These are phyloP conservation scores for Lophochroa leadbeateri DNA, from an alignment of 2,113 vertebrate genomes.

Conservation along the genomic window DNA sequence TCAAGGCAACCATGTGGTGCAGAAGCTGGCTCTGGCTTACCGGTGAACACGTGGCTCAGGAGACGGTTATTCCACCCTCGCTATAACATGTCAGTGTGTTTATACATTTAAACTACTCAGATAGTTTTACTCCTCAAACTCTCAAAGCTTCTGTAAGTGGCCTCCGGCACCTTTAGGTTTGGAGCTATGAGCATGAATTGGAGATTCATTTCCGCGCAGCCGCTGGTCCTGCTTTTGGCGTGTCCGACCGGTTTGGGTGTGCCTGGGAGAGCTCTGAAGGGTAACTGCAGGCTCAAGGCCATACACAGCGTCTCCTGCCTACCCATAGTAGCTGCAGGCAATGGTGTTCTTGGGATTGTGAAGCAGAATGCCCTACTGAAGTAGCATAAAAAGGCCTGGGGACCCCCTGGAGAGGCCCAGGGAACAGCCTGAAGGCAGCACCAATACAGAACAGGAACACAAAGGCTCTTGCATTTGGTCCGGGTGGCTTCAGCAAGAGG, in stretches of 20 bases:
- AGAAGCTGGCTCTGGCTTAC: neutral
- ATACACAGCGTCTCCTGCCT: neutral
- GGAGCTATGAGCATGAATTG: neutral
- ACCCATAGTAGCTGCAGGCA: neutral
- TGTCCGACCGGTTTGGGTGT: rapidly evolving
- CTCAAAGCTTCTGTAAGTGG: neutral
- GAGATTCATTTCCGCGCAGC: neutral
- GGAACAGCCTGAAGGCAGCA: neutral
- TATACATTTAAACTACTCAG: neutral
- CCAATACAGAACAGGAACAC: rapidly evolving
- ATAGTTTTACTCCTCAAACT: neutral
- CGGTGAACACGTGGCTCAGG: neutral
- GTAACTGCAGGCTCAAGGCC: neutral
- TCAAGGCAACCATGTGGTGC: neutral
- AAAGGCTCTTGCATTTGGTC: neutral
- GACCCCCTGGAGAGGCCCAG: neutral
- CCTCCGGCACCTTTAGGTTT: neutral
- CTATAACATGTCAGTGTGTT: neutral
- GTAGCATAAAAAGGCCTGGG: neutral
- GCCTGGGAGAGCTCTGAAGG: neutral
- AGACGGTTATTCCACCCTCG: neutral
- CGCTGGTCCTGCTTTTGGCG: neutral
- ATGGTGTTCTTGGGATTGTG: neutral
- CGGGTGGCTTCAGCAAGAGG: neutral
- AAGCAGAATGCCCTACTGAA: neutral